phyloP scores from a whole-genome alignment of 2,888 invertebrate genomes.

The Chloromyia formosa region DNA sequence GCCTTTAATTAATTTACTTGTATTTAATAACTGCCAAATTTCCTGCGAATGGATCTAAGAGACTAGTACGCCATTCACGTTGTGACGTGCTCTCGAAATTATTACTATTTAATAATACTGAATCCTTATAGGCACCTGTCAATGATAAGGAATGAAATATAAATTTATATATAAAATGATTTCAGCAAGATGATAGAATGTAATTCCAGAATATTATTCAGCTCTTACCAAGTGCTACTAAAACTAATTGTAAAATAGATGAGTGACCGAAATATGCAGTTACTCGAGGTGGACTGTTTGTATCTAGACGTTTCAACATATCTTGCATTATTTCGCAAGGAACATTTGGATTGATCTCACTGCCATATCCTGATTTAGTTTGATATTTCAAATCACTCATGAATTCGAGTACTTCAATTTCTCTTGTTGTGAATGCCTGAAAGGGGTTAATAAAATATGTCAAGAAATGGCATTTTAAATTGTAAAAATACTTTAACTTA shows the following conservation, averaged over 20 bases:
- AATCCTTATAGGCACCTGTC: constrained; percentile 30
- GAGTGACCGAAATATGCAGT: constrained; percentile 75
- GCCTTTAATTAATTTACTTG: constrained; percentile 64
- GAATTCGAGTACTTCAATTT: constrained; percentile 79
- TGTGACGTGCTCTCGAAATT: constrained; percentile 69
- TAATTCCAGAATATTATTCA: background rate
- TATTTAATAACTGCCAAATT: constrained; percentile 80
- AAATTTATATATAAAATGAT: background rate
- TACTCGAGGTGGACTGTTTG: constrained; percentile 69
- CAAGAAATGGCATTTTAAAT: background rate
- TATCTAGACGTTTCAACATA: constrained; percentile 74
- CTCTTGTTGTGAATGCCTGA: constrained; percentile 75
- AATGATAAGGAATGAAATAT: background rate
- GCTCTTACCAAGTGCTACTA: constrained; percentile 68
- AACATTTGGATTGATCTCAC: constrained; percentile 70
- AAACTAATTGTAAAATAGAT: constrained; percentile 69
- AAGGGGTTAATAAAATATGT: constrained; percentile 32
- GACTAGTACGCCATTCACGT: constrained; percentile 76
- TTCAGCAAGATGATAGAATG: background rate
- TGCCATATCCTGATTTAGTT: constrained; percentile 79
- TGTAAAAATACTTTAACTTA: constrained; percentile 59
- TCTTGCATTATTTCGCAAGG: constrained; percentile 80
- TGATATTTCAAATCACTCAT: constrained; percentile 79
- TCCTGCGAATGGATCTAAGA: constrained; percentile 74
- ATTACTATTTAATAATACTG: constrained; percentile 56